A percentile compares a stretch with the other conserved stretches of the same genome.
Conservation (phyloP, 2,113 vertebrate genomes). For the Isichthys henryi region DNA sequence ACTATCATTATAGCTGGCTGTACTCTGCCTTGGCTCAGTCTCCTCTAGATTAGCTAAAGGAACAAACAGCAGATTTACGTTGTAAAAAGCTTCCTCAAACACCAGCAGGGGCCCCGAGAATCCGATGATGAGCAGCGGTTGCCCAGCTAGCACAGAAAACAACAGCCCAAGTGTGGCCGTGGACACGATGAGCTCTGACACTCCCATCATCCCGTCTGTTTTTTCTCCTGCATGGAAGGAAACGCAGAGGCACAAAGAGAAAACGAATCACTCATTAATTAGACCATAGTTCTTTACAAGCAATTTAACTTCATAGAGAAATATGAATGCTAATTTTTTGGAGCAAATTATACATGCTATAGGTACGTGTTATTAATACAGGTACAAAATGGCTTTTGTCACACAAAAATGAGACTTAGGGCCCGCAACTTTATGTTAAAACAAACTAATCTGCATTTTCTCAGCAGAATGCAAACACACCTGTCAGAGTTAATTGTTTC, state of each 20-base stretch:
- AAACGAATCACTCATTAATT: neutral
- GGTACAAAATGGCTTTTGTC: neutral
- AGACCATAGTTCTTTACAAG: neutral
- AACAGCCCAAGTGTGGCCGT: slow-evolving; percentile 85
- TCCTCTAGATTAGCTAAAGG: neutral
- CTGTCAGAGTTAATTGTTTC: neutral
- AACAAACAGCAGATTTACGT: slow-evolving; percentile 51
- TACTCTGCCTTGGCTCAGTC: neutral
- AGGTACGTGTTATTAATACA: neutral
- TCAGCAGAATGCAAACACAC: neutral
- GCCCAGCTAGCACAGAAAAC: slow-evolving; percentile 85
- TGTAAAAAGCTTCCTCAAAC: slow-evolving; percentile 96
- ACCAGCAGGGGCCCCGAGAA: slow-evolving; percentile 93
- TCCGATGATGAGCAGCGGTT: slow-evolving; percentile 91
- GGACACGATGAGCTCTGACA: slow-evolving; percentile 92
- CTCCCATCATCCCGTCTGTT: slow-evolving; percentile 93
- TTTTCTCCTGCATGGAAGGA: slow-evolving; percentile 74
- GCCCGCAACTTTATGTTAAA: neutral
- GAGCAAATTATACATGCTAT: neutral
- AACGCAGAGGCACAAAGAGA: neutral
- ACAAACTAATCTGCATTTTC: neutral
- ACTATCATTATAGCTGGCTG: neutral
- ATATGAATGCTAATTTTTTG: neutral
- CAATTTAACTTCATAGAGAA: neutral
- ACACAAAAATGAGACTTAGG: neutral